Conservation (phyloP, 2,888 invertebrate genomes). For the Agriotes lineatus region DNA sequence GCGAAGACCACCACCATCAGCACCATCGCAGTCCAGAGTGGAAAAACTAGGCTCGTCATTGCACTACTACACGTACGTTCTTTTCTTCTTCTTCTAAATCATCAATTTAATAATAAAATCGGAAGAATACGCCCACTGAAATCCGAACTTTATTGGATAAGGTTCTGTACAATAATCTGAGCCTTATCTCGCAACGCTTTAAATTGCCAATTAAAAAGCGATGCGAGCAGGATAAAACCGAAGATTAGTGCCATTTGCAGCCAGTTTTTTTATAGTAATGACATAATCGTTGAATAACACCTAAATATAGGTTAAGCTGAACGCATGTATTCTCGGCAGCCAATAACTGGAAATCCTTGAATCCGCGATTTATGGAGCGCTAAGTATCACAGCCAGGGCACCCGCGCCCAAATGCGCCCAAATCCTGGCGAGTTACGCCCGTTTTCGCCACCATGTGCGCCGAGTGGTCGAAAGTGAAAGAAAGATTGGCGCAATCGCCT, state of each 20-base stretch:
- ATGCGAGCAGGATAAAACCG: constrained; percentile 16
- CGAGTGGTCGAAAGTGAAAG: constrained; percentile 13
- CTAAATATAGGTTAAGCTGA: constrained; percentile 43
- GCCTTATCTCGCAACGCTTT: too few relatives aligned
- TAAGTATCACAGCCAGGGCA: not conserved
- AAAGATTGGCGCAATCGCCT: constrained; percentile 24
- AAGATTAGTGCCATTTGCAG: not conserved
- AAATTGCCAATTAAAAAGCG: constrained; percentile 33
- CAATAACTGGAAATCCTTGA: constrained; percentile 33
- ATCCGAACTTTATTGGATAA: too few relatives aligned
- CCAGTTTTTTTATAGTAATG: constrained; percentile 28
- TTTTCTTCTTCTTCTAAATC: not conserved
- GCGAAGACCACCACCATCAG: constrained; percentile 85
- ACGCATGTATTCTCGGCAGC: constrained; percentile 13
- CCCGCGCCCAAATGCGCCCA: not conserved
- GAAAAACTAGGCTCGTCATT: constrained; percentile 87
- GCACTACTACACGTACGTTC: constrained; percentile 84
- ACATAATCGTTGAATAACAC: constrained; percentile 41
- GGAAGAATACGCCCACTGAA: constrained; percentile 25
- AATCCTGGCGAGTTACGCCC: not conserved
- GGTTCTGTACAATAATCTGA: too few relatives aligned
- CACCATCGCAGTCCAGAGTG: constrained; percentile 91
- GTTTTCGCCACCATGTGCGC: constrained; percentile 22
- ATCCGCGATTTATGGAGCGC: not conserved
- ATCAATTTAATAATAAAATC: not conserved